Percentiles rank a stretch among this genome's conserved stretches.
phyloP scores from a whole-genome alignment of 2,797 vertebrate species.

The Coracias cyanogaster region DNA sequence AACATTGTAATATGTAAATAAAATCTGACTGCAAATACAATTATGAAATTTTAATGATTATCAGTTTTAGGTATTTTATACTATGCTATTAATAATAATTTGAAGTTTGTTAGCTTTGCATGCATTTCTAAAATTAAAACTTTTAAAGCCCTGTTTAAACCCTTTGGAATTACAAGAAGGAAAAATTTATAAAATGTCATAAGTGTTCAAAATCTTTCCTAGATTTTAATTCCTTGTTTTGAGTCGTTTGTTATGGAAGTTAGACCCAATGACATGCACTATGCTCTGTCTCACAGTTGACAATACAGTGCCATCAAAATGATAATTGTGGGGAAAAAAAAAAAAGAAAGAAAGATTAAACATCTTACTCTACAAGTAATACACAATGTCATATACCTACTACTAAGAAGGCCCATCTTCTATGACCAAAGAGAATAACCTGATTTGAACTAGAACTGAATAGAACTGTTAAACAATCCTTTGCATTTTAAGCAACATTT shows the following conservation, averaged over 20 bases:
- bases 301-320: conserved; percentile 69
- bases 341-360: conserved; percentile 71
- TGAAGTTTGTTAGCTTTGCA: not conserved
- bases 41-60: not conserved
- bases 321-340: conserved; percentile 56
- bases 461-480: conserved; percentile 81
- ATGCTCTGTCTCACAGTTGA: conserved; percentile 49
- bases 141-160: not conserved
- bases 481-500: conserved; percentile 94
- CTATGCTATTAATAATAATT: not conserved
- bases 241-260: not conserved
- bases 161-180: conserved; percentile 6
- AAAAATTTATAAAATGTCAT: not conserved
- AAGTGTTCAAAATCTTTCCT: not conserved
- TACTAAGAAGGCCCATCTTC: conserved; percentile 71
- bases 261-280: not conserved
- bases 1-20: not conserved
- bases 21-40: not conserved
- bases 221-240: conserved; percentile 21
- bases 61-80: not conserved
- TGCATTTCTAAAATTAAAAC: not conserved
- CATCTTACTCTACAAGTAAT: conserved; percentile 74
- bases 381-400: conserved; percentile 71
- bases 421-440: conserved; percentile 80
- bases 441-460: conserved; percentile 76